phyloP scores from a whole-genome alignment of 2,888 invertebrate genomes.

The Lasioglossum marginatum region DNA sequence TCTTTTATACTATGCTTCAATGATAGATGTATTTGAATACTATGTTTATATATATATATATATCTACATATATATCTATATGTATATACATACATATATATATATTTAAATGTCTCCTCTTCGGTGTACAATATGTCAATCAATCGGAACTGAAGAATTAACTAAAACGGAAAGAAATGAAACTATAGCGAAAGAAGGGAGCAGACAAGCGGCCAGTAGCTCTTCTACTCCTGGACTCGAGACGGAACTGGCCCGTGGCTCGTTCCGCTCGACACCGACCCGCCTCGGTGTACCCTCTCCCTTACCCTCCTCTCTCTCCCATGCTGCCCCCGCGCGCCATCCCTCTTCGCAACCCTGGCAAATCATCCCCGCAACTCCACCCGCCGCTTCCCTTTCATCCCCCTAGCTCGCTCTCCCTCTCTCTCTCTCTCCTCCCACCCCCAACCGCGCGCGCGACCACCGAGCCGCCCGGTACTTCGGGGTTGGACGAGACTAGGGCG shows the following conservation, averaged over 20 bases:
- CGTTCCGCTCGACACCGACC: constrained; percentile 75
- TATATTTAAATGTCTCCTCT: constrained; percentile 48
- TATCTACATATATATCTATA: background rate
- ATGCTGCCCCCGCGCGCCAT: constrained; percentile 63
- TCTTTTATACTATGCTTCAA: constrained; percentile 12
- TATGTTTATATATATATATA: constrained; percentile 14
- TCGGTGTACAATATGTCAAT: constrained; percentile 73
- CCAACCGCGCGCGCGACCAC: constrained; percentile 55
- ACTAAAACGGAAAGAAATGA: constrained; percentile 83
- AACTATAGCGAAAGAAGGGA: constrained; percentile 85
- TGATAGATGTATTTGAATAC: constrained; percentile 19
- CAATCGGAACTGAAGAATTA: constrained; percentile 81
- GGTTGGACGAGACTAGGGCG: constrained; percentile 83
- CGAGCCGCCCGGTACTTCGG: constrained; percentile 72
- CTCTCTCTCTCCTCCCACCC: constrained; percentile 65
- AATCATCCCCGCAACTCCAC: constrained; percentile 31
- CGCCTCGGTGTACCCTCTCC: constrained; percentile 73
- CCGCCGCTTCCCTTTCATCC: constrained; percentile 18
- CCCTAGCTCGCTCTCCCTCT: constrained; percentile 64
- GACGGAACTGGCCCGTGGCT: constrained; percentile 83
- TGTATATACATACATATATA: background rate
- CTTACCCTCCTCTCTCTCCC: constrained; percentile 71
- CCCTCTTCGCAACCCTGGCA: constrained; percentile 30
- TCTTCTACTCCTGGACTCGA: constrained; percentile 86
- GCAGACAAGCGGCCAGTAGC: constrained; percentile 86